phyloP scores from a whole-genome alignment of 2,113 vertebrate genomes.

The Ceyx cyanopectus region DNA sequence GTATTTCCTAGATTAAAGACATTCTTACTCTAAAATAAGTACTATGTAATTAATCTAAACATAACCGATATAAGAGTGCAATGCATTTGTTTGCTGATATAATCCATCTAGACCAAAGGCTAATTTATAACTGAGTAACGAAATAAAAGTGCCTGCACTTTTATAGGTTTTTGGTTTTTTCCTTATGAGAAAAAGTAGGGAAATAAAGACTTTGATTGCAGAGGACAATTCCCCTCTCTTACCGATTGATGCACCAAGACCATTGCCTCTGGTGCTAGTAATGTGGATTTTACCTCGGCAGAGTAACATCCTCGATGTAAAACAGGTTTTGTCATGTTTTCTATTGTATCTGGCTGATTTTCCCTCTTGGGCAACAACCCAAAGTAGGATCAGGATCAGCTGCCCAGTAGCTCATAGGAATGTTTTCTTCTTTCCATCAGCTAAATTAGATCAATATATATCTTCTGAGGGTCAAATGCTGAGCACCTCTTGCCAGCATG shows the following conservation, averaged over 20 bases:
- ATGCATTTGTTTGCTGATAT: not conserved
- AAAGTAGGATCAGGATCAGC: not conserved
- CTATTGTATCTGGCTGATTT: not conserved
- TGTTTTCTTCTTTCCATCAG: not conserved
- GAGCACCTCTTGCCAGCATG: not conserved
- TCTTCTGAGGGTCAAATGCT: not conserved
- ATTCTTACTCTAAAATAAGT: not conserved
- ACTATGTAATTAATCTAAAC: not conserved
- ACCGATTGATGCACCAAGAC: not conserved
- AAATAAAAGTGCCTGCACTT: not conserved
- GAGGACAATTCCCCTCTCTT: not conserved
- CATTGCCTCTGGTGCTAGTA: not conserved
- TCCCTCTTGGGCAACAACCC: not conserved
- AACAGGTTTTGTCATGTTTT: not conserved
- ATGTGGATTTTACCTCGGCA: not conserved
- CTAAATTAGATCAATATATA: not conserved
- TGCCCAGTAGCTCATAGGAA: not conserved
- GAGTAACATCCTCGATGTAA: accelerated
- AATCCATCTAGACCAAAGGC: not conserved
- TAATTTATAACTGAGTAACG: not conserved
- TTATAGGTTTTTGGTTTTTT: not conserved
- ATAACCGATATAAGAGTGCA: not conserved
- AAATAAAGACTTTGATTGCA: not conserved
- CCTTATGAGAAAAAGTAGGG: not conserved
- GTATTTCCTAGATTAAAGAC: constrained; percentile 10